Conservation (phyloP, 2,113 vertebrate species). For the Microcebus lehilahytsara region DNA sequence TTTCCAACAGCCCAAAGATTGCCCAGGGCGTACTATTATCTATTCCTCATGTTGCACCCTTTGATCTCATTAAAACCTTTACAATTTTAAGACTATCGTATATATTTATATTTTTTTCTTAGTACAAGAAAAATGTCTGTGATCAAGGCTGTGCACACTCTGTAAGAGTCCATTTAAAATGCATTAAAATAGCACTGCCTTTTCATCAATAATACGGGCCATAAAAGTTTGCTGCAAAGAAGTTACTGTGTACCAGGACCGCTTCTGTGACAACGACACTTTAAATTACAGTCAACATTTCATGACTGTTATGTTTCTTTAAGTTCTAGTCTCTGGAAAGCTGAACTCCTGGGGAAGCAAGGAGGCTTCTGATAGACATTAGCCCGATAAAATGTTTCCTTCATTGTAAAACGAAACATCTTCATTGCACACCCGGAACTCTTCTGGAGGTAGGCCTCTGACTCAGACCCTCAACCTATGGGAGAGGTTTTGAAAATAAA, state of each 20-base stretch:
- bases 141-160: background rate
- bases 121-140: slow-evolving; percentile 7
- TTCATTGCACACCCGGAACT: background rate
- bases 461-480: background rate
- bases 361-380: background rate
- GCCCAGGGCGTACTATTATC: background rate
- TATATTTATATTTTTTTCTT: background rate
- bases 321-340: background rate
- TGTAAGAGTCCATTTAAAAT: slow-evolving; percentile 32
- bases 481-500: slow-evolving; percentile 13
- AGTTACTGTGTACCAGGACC: background rate
- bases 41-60: background rate
- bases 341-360: background rate
- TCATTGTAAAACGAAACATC: background rate
- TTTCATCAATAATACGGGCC: background rate
- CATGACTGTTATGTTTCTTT: background rate
- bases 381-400: background rate
- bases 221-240: background rate
- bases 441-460: background rate
- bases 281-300: background rate
- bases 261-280: background rate
- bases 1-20: background rate
- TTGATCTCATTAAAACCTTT: background rate
- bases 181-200: slow-evolving; percentile 7
- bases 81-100: background rate